Conservation (phyloP, 2,888 invertebrate genomes). For the Patella ulyssiponensis region DNA sequence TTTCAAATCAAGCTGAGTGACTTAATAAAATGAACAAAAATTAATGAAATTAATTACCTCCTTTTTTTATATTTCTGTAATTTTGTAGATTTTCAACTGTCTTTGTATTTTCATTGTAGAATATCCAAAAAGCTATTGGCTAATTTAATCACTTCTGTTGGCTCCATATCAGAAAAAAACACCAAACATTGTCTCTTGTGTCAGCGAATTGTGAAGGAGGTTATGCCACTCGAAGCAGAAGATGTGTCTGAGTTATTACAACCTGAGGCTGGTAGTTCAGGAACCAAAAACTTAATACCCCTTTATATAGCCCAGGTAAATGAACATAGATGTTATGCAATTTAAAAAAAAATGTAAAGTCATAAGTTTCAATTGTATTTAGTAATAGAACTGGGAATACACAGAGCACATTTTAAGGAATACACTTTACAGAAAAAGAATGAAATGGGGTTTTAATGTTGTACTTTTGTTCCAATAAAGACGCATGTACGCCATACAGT, state of each 20-base stretch:
- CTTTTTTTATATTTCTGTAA: neutral
- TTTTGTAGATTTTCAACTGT: neutral
- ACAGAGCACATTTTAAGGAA: too few relatives aligned
- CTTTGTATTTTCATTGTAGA: conserved; percentile 29
- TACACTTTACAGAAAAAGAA: too few relatives aligned
- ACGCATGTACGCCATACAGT: too few relatives aligned
- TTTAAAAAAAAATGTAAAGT: too few relatives aligned
- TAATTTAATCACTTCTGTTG: conserved; percentile 41
- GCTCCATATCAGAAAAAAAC: conserved; percentile 37
- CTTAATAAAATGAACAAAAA: too few relatives aligned
- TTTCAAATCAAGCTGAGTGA: too few relatives aligned
- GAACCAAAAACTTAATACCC: conserved; percentile 32
- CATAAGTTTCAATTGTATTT: too few relatives aligned
- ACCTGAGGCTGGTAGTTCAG: conserved; percentile 15
- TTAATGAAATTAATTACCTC: too few relatives aligned
- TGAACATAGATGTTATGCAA: neutral
- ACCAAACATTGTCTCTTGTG: conserved; percentile 54
- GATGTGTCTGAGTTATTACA: conserved; percentile 29
- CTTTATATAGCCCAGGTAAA: conserved; percentile 43
- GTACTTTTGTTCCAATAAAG: too few relatives aligned
- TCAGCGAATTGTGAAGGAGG: conserved; percentile 51
- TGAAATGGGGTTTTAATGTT: too few relatives aligned
- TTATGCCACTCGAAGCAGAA: conserved; percentile 42
- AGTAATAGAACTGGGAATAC: too few relatives aligned
- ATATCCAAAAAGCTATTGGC: conserved; percentile 43